phyloP scores from a whole-genome alignment of 2,113 vertebrate species.

The Hippocampus barbouri region DNA sequence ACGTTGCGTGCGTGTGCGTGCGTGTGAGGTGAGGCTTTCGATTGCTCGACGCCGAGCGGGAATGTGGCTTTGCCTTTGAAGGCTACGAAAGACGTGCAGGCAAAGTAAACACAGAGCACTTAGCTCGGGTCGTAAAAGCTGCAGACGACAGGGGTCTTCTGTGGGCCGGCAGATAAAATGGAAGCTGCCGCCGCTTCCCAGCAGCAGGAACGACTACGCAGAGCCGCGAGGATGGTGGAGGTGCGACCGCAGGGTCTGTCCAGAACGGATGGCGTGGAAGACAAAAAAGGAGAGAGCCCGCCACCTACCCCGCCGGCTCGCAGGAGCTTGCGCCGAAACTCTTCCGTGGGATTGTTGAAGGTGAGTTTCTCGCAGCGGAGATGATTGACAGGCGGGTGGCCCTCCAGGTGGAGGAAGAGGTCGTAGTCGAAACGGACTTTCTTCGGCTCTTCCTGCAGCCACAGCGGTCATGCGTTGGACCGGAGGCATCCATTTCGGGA shows the following conservation, averaged over 20 bases:
- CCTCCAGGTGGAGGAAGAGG: slow-evolving; percentile 96
- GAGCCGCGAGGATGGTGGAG: not conserved
- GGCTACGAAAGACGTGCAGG: slow-evolving; percentile 8
- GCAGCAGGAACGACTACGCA: not conserved
- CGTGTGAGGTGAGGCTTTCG: not conserved
- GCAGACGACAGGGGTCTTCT: slow-evolving; percentile 22
- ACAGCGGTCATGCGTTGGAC: not conserved
- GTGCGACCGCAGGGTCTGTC: too few relatives aligned
- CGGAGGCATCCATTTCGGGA: not conserved
- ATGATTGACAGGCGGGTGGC: slow-evolving; percentile 96
- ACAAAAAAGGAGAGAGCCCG: not conserved
- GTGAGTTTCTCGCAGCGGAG: slow-evolving; percentile 98
- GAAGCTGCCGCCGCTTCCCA: not conserved
- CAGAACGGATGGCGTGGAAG: not conserved
- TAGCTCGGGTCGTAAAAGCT: slow-evolving; percentile 37
- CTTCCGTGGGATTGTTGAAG: slow-evolving; percentile 97
- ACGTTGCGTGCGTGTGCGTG: not conserved
- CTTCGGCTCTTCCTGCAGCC: slow-evolving; percentile 89
- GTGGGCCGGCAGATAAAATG: slow-evolving; percentile 2
- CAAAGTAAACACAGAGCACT: slow-evolving; percentile 52
- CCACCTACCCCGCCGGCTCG: slow-evolving; percentile 88
- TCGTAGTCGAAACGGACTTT: slow-evolving; percentile 98
- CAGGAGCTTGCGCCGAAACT: slow-evolving; percentile 92
- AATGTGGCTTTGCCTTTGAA: slow-evolving; percentile 17
- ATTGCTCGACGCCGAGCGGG: not conserved